Percentiles rank a stretch among this genome's conserved stretches.
Conservation (phyloP, 2,113 vertebrate genomes). For the Psophia crepitans region DNA sequence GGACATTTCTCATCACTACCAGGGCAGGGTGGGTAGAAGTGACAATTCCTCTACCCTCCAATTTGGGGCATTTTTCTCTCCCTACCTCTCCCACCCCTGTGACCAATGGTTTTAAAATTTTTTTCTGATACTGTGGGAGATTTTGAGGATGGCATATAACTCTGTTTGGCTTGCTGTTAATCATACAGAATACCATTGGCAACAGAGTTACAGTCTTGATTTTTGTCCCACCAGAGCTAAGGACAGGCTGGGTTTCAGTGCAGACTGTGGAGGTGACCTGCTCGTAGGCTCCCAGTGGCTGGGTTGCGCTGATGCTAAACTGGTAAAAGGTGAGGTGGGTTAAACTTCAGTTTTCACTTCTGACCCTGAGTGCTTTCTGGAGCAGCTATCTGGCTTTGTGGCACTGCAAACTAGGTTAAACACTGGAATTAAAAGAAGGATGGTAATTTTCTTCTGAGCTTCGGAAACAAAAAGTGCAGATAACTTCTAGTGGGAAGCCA, state of each 20-base stretch:
- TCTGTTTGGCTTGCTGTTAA: not conserved
- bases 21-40: not conserved
- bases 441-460: not conserved
- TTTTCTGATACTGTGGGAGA: not conserved
- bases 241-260: not conserved
- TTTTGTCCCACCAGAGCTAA: not conserved
- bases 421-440: not conserved
- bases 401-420: not conserved
- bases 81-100: fast-evolving
- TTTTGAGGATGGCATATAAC: not conserved
- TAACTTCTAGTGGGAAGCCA: not conserved
- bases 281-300: not conserved
- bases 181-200: not conserved
- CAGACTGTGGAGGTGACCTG: not conserved
- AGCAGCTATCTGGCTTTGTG: not conserved
- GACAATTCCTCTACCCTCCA: not conserved
- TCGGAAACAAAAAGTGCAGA: not conserved
- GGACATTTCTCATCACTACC: not conserved
- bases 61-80: not conserved
- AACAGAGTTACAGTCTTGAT: not conserved
- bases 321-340: not conserved
- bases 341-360: not conserved
- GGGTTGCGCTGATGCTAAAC: not conserved
- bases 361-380: not conserved
- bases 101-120: no score